Percentiles rank a stretch among this genome's conserved stretches.
phyloP scores from a whole-genome alignment of 2,888 invertebrate genomes.

The Andrena camellia region DNA sequence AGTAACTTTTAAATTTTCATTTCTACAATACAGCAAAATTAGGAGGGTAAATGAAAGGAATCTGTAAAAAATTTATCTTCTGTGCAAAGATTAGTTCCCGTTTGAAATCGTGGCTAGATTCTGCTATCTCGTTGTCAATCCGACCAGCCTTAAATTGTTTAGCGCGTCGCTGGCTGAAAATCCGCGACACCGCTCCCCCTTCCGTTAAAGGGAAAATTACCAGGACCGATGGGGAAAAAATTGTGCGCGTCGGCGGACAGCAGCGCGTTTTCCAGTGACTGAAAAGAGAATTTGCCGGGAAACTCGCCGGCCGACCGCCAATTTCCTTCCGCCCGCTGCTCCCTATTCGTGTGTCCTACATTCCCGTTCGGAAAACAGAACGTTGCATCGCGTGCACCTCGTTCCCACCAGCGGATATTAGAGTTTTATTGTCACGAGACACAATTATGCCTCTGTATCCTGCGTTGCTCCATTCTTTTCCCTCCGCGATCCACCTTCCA shows the following conservation, averaged over 20 bases:
- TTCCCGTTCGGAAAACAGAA: constrained; percentile 39
- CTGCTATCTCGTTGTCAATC: not conserved
- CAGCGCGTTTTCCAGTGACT: constrained; percentile 11
- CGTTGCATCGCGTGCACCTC: constrained; percentile 20
- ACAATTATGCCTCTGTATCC: constrained; percentile 54
- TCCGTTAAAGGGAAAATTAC: not conserved
- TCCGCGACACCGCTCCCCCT: not conserved
- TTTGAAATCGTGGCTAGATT: too few species aligned
- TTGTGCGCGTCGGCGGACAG: not conserved
- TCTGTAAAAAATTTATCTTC: not conserved
- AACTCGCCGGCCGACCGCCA: constrained; percentile 61
- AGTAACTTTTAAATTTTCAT: too few species aligned
- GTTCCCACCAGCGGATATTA: constrained; percentile 64
- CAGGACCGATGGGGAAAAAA: not conserved
- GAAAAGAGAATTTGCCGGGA: constrained; percentile 33
- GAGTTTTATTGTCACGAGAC: constrained; percentile 65
- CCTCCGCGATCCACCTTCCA: constrained; percentile 4
- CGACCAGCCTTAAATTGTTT: constrained; percentile 8
- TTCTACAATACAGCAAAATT: too few species aligned
- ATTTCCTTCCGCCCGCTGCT: constrained; percentile 64
- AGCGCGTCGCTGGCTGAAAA: not conserved
- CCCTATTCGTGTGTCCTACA: constrained; percentile 43
- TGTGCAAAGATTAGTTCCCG: not conserved
- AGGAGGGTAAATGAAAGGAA: too few species aligned
- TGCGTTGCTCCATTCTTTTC: not conserved